Percentiles rank a stretch among this genome's conserved stretches.
Evolutionary conservation across 2,888 invertebrate genomes (phyloP).

Genomic region (Dolomedes plantarius): DNA sequence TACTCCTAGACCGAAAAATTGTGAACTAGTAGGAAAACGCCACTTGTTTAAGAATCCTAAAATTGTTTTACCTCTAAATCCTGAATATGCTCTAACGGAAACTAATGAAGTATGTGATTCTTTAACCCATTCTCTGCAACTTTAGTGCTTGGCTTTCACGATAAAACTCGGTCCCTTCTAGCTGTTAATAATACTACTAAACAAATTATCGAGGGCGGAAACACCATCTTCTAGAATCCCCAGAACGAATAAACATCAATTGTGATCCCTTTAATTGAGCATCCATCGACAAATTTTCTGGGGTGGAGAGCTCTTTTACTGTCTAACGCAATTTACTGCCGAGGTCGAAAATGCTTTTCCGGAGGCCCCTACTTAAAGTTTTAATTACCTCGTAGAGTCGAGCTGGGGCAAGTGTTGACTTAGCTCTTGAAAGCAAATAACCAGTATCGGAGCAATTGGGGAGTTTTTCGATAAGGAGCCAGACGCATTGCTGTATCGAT

Average conservation of each 20-base stretch:
- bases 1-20: no score
- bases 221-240: background rate
- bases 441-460: background rate
- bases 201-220: no score
- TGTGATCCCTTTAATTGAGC: background rate
- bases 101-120: no score
- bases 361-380: background rate
- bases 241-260: background rate
- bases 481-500: no score
- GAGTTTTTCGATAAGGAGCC: background rate
- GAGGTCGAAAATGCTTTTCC: background rate
- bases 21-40: no score
- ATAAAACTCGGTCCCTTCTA: no score
- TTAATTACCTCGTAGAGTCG: slow-evolving; percentile 2
- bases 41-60: no score
- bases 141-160: no score
- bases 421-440: background rate
- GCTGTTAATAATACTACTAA: no score
- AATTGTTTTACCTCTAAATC: no score
- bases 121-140: no score
- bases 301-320: background rate
- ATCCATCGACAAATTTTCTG: background rate
- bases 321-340: background rate
- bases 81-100: no score
- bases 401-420: background rate